Evolutionary conservation across 2,888 invertebrate genomes (phyloP), one percentile per base, ranked within the genome.

Genomic region (Clistopyga incitator): DNA sequence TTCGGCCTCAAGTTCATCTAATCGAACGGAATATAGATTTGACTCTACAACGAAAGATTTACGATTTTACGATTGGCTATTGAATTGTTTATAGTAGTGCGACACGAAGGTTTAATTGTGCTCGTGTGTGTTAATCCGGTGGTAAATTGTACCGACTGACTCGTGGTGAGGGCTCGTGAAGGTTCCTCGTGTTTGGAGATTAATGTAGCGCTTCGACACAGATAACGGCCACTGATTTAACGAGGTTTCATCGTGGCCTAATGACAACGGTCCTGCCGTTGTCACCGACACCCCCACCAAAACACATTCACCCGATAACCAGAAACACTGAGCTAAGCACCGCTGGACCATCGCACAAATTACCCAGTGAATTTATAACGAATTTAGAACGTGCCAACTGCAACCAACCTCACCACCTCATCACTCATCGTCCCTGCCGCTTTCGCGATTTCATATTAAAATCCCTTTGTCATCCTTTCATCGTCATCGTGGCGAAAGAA

Each of bases 201-300:
- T 65, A 56, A 61, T 67, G 67, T 56, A 65, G 74, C 74, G 56
- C 59, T 79, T 80, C 74, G 56, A 75, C 74, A 70, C 74, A 65
- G 80, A 74, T 80, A 75, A n/a, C n/a, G n/a, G 56, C 42, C 68
- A 68, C 75, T 75, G 67, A 80, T 80, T 75, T 80, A 80, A 75
- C 74, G 74, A 75, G 80, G 72, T 72, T 72, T 72, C 72, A 72
- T 59, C 45, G 45, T 13, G 45, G 45, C 56, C 59, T 72, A 72
- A 72, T 72, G 72, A 72, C 59, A n/a, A n/a, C 72, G 45, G 45
- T 45, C 56, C 45, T 45, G 59, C 23, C 71, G 71, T 54, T 59
- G 59, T 56, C 72, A 42, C 59, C 71, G n/a, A n/a, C n/a, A n/a
- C n/a, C n/a, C n/a, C n/a, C n/a, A n/a, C n/a, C n/a, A n/a, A n/a